Evolutionary conservation across 1,140 invertebrate species (phyloP).

Genomic region (Cylas formicarius): DNA sequence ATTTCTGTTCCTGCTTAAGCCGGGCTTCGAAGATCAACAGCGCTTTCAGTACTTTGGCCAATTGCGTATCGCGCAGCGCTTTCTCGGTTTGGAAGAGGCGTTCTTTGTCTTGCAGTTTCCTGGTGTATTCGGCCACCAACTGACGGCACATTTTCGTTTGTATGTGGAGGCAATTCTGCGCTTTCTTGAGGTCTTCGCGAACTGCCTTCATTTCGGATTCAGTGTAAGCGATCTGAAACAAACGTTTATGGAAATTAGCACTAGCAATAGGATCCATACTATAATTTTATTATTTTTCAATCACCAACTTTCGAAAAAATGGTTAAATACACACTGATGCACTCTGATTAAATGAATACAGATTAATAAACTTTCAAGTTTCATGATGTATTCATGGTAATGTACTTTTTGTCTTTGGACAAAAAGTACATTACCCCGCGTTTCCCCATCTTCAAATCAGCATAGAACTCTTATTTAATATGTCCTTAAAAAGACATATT

Average conservation of each 20-base stretch:
- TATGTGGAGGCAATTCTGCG: conserved; percentile 54
- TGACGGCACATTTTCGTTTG: conserved; percentile 53
- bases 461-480: too few species aligned
- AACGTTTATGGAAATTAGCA: conserved; percentile 4
- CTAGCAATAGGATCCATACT: too few species aligned
- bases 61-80: conserved; percentile 56
- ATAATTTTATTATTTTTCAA: too few species aligned
- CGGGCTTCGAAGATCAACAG: conserved; percentile 62
- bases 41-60: conserved; percentile 59
- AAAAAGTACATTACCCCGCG: conserved; percentile 8
- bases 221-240: conserved; percentile 23
- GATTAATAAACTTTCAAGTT: too few species aligned
- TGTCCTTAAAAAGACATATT: too few species aligned
- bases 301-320: too few species aligned
- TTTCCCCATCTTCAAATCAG: too few species aligned
- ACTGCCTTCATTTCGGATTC: conserved; percentile 48
- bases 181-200: conserved; percentile 51
- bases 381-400: neutral
- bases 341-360: too few species aligned
- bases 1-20: conserved; percentile 66
- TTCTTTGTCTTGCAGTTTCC: conserved; percentile 54
- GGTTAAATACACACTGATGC: too few species aligned
- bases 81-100: conserved; percentile 53
- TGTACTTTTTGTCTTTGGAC: neutral
- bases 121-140: conserved; percentile 52